phyloP scores from a whole-genome alignment of 2,888 invertebrate genomes.

The Stegophylla sp. region DNA sequence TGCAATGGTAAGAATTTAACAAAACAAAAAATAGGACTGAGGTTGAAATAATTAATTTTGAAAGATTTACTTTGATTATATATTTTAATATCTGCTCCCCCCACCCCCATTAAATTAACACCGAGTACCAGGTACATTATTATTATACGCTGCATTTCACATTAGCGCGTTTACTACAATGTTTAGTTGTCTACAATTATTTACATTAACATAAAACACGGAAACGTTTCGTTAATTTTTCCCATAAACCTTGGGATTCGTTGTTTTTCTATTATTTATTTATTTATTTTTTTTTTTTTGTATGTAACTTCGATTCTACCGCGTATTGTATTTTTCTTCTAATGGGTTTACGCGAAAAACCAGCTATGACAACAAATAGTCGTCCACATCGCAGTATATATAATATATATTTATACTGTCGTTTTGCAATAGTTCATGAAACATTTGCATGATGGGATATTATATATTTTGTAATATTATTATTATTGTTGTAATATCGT shows the following conservation, averaged over 20 bases:
- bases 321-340: constrained; percentile 17
- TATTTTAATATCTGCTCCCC: no score
- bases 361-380: neutral
- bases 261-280: neutral
- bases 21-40: no score
- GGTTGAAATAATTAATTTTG: no score
- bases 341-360: constrained; percentile 10
- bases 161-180: neutral
- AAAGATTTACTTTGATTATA: no score
- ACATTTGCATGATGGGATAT: constrained; percentile 7
- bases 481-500: neutral
- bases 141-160: no score
- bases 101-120: no score
- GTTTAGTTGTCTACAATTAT: neutral
- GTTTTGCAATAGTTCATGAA: constrained; percentile 4
- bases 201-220: constrained; percentile 11
- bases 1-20: no score
- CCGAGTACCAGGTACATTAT: no score
- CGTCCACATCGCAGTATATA: neutral
- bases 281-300: no score
- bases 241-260: constrained; percentile 10
- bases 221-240: constrained; percentile 8
- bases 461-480: constrained; percentile 15
- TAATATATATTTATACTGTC: neutral
- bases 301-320: no score